Evolutionary conservation across 2,113 vertebrate species (phyloP), one percentile per base, ranked within the genome.

Genomic region (Neoarius graeffei): DNA sequence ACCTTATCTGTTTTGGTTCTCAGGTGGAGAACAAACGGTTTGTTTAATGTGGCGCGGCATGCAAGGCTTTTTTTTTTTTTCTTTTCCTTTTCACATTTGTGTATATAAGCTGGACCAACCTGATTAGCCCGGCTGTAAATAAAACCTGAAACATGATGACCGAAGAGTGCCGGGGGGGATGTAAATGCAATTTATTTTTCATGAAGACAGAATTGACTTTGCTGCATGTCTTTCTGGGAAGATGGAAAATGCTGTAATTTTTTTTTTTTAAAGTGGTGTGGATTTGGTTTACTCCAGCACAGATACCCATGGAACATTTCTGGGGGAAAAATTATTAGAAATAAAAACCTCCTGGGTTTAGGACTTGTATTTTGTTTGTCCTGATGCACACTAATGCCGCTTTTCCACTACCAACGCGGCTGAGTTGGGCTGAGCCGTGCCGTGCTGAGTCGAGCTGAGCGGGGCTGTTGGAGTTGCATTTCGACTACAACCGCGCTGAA

Each of bases 21-120:
- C 82, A 59, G 86, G 86, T 89, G 83, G 57, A 54, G 54, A 42
- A 42, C 42, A 20, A 52, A 60, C 25, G 56, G 13, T 73, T 85
- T 48, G 15, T 81, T 84, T 81, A 85, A 62, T 2, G 25, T 27
- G 67, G 48, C n/a, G 6, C 11, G 0, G 19, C 23, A 67, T 84
- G 59, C 2, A 52, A 4, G 9, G 52, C 3, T 60, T 76, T 17
- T 23, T 67, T 89, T 60, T 64, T 19, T 42, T 62, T 35, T 23
- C 54, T 30, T 30, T 30, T 30, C n/a, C 30, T 4, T 35, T 71
- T 42, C 23, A 15, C 14, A n/a, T 77, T 23, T n/a, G 56, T 71
- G 19, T 30, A 14, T 81, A 59, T 2, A 42, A 81, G 50, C 23
- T 19, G 66, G 48, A 57, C 52, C 4, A 7, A 64, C 8, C 30